Conservation (phyloP, 2,888 invertebrate species). For the Thelaira solivaga region DNA sequence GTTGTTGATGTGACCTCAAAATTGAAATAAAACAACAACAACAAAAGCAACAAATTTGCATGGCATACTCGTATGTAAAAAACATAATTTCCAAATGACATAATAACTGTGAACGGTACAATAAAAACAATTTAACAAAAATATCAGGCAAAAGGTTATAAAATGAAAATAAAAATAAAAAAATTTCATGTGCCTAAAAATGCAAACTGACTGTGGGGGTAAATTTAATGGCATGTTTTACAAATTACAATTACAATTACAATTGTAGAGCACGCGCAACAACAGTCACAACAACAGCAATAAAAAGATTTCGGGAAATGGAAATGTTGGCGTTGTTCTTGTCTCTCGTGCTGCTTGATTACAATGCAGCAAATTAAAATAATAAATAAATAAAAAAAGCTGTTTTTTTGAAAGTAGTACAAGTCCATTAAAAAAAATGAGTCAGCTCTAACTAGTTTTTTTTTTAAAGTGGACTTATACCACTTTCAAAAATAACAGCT, state of each 20-base stretch:
- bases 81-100: constrained; percentile 42
- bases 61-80: constrained; percentile 48
- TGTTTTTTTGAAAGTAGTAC: too few relatives aligned
- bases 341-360: background rate
- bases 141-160: background rate
- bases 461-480: too few relatives aligned
- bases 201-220: background rate
- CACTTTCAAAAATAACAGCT: too few relatives aligned
- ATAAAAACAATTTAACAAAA: background rate
- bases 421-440: too few relatives aligned
- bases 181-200: background rate
- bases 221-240: constrained; percentile 21
- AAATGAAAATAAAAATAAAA: background rate
- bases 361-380: constrained; percentile 16
- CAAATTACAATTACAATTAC: constrained; percentile 1
- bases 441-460: too few relatives aligned
- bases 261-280: too few relatives aligned
- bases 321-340: background rate
- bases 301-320: too few relatives aligned
- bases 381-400: constrained; percentile 24
- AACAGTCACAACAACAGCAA: too few relatives aligned
- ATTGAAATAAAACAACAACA: background rate
- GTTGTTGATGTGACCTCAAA: constrained; percentile 34
- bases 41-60: constrained; percentile 24
- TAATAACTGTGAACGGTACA: constrained; percentile 23